Base-by-base conservation (phyloP, 2,888 invertebrate genomes). In the Pristionchus mayeri region DNA sequence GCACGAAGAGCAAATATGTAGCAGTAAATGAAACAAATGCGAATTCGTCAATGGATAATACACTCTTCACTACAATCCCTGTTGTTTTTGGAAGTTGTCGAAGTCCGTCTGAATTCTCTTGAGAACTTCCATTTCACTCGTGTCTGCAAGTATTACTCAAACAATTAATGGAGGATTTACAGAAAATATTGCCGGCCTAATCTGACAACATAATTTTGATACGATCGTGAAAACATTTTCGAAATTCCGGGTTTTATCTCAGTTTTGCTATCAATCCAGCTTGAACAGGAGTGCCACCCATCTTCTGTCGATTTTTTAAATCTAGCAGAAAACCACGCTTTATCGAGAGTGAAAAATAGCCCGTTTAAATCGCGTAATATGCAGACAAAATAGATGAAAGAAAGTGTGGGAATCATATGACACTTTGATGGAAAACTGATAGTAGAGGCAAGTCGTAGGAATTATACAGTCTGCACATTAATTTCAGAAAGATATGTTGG, bases 291-390 rank as follows among this genome's bases (percentile, higher is more conserved):
- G n/a, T n/a, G n/a, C n/a, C n/a, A n/a, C n/a, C n/a, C n/a, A n/a
- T n/a, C n/a, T n/a, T n/a, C n/a, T n/a, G n/a, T n/a, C n/a, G n/a
- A n/a, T n/a, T n/a, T n/a, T n/a, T n/a, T n/a, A 44, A 44, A 44
- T 44, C 44, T 16, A 3, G 16, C 13, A n/a, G 63, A 37, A 34
- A 63, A 34, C 34, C 34, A 37, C 18, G 18, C 21, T 63, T 63
- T 63, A 63, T 63, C 63, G 63, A n/a, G n/a, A n/a, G n/a, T n/a
- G 63, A 63, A 34, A 63, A 1, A 37, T 18, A 63, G 34, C 63
- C 63, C 63, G 63, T 34, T 34, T 16, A 57, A 34, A 34, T 63
- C 63, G 34, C 63, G 34, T 63, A 63, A 63, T 63, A 63, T 63
- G 63, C 63, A 63, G 34, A 21, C 7, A 63, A 18, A 27, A 34